Base-by-base conservation (phyloP, 2,888 invertebrate species). In the Notodonta dromedarius region DNA sequence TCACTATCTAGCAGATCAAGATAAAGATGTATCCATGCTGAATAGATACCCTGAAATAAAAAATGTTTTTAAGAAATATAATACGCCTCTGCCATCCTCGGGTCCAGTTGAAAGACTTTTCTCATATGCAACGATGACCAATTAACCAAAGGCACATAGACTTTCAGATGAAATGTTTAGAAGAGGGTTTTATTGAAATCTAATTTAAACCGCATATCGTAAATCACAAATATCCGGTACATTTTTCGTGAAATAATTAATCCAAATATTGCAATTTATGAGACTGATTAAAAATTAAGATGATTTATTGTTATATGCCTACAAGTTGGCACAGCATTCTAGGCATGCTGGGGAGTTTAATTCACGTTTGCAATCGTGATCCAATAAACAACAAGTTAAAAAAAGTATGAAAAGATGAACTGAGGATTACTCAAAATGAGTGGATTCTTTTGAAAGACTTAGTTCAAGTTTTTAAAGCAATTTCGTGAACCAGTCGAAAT, bases 31-130 rank as follows among this genome's bases (percentile, higher is more conserved):
- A 50, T 51, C 59, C n/a, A 59, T 65, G 42, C 55, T 67, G 51
- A 62, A 66, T 58, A 60, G 61, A 63, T 61, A 71, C 58, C 62
- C 65, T 56, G 63, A 69, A 60, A 66, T 66, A 12, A 69, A 65
- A 60, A 58, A 48, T 50, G 61, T 65, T 50, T 70, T 70, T 58
- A 59, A 52, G 35, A 67, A 67, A 65, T 67, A 61, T 60, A 70
- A 70, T 53, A 65, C 67, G 32, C 63, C 66, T 54, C 39, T 69
- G 56, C 60, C 66, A 24, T 67, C 67, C 5, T 65, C 65, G 53
- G 64, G 61, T 60, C 60, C 66, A 9, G 65, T 69, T 32, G 66
- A 69, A 66, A 65, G 65, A 59, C 55, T 70, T 57, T 70, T 70
- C 42, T 68, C 67, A 46, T 65, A 68, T 59, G 67, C 66, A 50